Conservation (phyloP, 1,140 invertebrate genomes). For the Fopius arisanus region DNA sequence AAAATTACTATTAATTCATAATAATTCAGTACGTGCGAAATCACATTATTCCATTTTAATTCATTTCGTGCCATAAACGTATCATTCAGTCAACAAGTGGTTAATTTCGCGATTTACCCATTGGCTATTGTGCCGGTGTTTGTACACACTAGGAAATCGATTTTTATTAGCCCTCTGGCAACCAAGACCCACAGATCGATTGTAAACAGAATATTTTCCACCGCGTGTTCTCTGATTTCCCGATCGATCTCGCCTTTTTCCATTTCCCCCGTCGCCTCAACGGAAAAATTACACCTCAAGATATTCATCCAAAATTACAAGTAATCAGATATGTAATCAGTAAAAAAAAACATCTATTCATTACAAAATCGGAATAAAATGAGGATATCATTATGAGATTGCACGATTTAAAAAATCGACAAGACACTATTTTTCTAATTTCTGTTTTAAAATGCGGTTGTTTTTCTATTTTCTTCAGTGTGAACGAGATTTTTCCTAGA, state of each 20-base stretch:
- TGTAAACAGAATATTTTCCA: background rate
- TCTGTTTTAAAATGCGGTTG: too few species aligned
- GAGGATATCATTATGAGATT: too few species aligned
- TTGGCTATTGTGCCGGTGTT: background rate
- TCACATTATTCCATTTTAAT: slow-evolving; percentile 7
- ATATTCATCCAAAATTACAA: too few species aligned
- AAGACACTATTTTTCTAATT: too few species aligned
- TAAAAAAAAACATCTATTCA: too few species aligned
- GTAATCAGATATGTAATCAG: too few species aligned
- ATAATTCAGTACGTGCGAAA: slow-evolving; percentile 8
- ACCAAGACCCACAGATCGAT: background rate
- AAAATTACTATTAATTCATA: background rate
- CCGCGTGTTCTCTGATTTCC: background rate
- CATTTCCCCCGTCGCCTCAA: background rate
- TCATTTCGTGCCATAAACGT: background rate
- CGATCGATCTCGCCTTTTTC: background rate
- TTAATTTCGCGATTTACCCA: slow-evolving; percentile 6
- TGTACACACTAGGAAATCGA: background rate
- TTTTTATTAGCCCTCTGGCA: background rate
- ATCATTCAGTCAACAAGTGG: slow-evolving; percentile 17
- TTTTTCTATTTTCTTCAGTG: too few species aligned
- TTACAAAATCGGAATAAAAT: too few species aligned
- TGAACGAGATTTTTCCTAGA: background rate
- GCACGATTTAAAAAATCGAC: too few species aligned
- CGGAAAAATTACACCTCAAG: too few species aligned